phyloP scores from a whole-genome alignment of 2,888 invertebrate genomes.

The Nasonia oneida region DNA sequence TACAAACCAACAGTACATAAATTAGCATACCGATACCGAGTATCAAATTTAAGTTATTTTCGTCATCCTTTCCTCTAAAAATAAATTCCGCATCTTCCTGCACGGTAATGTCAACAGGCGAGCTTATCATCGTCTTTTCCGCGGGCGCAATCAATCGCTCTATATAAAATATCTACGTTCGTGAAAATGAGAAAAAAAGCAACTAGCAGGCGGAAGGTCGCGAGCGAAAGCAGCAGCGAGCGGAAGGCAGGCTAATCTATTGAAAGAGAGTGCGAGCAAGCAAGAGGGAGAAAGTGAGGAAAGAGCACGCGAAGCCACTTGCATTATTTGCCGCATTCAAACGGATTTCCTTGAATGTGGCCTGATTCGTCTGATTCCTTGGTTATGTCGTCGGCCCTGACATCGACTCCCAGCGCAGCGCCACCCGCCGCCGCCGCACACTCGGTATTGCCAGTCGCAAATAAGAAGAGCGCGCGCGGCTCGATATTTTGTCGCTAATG shows the following conservation, averaged over 20 bases:
- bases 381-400: constrained; percentile 60
- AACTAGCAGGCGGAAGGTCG: constrained; percentile 42
- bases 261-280: constrained; percentile 23
- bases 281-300: constrained; percentile 34
- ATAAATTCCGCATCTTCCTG: neutral
- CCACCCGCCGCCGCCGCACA: neutral
- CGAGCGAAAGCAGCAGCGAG: constrained; percentile 30
- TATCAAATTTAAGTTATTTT: too few species aligned
- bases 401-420: constrained; percentile 53
- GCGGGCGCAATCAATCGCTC: constrained; percentile 9
- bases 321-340: constrained; percentile 62
- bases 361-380: constrained; percentile 63
- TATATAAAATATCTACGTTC: neutral
- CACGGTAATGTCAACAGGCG: neutral
- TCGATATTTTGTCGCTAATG: constrained; percentile 58
- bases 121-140: neutral
- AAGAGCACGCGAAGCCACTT: constrained; percentile 40
- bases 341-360: constrained; percentile 64
- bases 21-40: too few species aligned
- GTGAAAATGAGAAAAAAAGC: neutral
- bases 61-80: neutral
- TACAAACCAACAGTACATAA: too few species aligned
- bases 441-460: constrained; percentile 52
- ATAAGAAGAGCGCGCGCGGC: constrained; percentile 52
- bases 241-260: constrained; percentile 50